Conservation (phyloP, 2,797 vertebrate genomes). For the Arctocebus calabarensis region DNA sequence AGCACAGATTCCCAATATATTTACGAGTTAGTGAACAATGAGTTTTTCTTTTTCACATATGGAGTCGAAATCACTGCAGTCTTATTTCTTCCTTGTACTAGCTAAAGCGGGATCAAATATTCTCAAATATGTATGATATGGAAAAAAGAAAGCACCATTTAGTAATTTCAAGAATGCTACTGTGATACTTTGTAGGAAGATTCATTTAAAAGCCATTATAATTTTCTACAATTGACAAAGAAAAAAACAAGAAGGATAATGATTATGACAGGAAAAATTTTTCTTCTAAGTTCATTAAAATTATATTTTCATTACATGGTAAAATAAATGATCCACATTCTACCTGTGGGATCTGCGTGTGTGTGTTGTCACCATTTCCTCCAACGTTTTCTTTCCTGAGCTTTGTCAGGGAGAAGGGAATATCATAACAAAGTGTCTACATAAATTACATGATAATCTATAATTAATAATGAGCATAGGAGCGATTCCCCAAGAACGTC, state of each 20-base stretch:
- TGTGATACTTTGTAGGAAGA: constrained; percentile 5
- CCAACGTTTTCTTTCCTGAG: background rate
- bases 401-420: constrained; percentile 1
- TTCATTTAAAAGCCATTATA: constrained; percentile 19
- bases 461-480: background rate
- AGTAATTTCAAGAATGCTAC: background rate
- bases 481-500: constrained; percentile 22
- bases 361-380: background rate
- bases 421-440: background rate
- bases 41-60: background rate
- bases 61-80: background rate
- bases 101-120: background rate
- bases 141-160: background rate
- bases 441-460: background rate
- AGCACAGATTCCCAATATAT: background rate
- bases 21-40: background rate
- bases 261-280: background rate
- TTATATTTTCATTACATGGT: background rate
- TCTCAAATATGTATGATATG: background rate
- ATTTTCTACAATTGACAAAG: constrained; percentile 32
- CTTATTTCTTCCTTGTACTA: background rate
- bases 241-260: background rate
- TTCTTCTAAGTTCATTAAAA: constrained; percentile 30
- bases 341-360: background rate
- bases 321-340: background rate